Conservation (phyloP, 2,113 vertebrate species). For the Vidua chalybeata region DNA sequence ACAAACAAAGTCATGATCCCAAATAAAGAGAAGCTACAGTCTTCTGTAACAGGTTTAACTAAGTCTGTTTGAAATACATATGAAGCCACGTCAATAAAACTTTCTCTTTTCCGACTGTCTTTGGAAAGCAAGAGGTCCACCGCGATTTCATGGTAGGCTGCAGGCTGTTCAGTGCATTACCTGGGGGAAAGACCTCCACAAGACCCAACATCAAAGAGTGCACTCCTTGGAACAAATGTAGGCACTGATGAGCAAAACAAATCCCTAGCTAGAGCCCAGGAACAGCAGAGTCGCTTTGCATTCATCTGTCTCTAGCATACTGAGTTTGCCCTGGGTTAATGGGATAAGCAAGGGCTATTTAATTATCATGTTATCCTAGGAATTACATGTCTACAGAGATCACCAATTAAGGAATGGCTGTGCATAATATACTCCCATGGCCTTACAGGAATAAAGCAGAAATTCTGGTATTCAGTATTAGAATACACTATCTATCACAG, state of each 20-base stretch:
- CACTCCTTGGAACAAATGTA: background rate
- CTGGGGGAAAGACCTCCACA: background rate
- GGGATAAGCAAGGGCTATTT: conserved; percentile 57
- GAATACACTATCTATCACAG: background rate
- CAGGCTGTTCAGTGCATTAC: background rate
- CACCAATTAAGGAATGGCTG: background rate
- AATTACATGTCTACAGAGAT: conserved; percentile 52
- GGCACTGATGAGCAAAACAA: background rate
- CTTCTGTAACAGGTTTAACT: background rate
- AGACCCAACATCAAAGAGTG: background rate
- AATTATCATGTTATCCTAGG: conserved; percentile 46
- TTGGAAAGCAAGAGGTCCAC: background rate
- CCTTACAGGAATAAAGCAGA: background rate
- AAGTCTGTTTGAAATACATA: background rate
- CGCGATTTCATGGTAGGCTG: background rate
- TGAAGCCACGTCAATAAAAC: background rate
- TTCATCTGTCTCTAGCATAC: conserved; percentile 1
- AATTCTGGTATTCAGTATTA: background rate
- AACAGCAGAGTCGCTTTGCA: background rate
- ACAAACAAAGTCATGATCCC: background rate
- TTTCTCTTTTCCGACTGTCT: background rate
- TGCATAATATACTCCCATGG: background rate
- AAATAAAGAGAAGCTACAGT: background rate
- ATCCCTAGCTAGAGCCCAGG: background rate
- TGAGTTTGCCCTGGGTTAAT: conserved; percentile 48